A percentile compares a stretch with the other conserved stretches of the same genome.
Evolutionary conservation across 2,888 invertebrate species (phyloP).

Genomic region (Lasioglossum oenotherae): DNA sequence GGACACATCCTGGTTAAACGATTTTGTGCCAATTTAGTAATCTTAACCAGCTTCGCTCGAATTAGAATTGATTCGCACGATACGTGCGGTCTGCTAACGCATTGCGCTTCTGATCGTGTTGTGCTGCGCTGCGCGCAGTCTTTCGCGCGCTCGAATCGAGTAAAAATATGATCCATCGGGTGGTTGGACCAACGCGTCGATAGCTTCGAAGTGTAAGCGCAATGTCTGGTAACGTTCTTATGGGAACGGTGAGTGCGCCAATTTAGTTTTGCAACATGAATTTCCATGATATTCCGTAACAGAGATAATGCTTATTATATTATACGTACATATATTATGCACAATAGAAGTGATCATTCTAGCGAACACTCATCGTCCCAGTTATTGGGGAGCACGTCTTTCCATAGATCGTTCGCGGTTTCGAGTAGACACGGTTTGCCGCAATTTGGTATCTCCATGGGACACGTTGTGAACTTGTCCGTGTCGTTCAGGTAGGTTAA

Average conservation of each 20-base stretch:
- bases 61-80: slow-evolving; percentile 67
- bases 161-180: neutral
- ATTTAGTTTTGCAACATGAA: neutral
- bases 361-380: slow-evolving; percentile 89
- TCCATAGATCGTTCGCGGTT: slow-evolving; percentile 86
- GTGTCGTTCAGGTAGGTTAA: slow-evolving; percentile 89
- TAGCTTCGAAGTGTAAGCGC: neutral
- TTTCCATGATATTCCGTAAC: neutral
- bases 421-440: slow-evolving; percentile 87
- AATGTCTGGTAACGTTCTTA: neutral
- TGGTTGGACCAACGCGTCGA: neutral
- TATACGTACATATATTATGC: neutral
- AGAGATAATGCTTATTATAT: neutral
- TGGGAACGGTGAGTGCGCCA: neutral
- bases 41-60: slow-evolving; percentile 77
- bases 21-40: slow-evolving; percentile 80
- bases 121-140: neutral
- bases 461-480: slow-evolving; percentile 86
- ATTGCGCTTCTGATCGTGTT: neutral
- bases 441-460: slow-evolving; percentile 88
- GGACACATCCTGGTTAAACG: slow-evolving; percentile 82
- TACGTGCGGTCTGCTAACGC: slow-evolving; percentile 27
- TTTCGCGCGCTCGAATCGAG: neutral
- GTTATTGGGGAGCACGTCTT: slow-evolving; percentile 87
- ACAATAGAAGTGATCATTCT: neutral